Evolutionary conservation across 2,888 invertebrate species (phyloP).

Genomic region (Panzeria rudis): DNA sequence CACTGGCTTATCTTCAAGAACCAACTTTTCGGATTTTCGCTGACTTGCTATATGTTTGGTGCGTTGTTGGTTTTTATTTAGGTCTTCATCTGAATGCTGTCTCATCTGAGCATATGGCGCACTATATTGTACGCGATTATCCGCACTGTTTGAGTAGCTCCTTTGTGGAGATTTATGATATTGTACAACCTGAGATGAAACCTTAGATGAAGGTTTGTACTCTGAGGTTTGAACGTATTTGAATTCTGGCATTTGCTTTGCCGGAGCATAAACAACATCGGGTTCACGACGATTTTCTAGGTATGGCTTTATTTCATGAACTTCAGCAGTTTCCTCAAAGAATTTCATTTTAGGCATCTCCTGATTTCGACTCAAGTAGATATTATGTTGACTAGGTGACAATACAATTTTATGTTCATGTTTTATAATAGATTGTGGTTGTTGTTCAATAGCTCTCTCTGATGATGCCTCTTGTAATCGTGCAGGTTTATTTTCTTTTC

Average conservation of each 20-base stretch:
- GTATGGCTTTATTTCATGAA: conserved; percentile 77
- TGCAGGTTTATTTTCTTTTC: conserved; percentile 77
- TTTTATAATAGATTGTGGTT: conserved; percentile 73
- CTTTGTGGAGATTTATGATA: conserved; percentile 53
- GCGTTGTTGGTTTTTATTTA: conserved; percentile 27
- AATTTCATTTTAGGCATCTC: conserved; percentile 62
- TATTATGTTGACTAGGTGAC: conserved; percentile 80
- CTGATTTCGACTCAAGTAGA: conserved; percentile 76
- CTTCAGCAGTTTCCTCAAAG: conserved; percentile 76
- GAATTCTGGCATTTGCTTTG: conserved; percentile 62
- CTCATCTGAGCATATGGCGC: conserved; percentile 80
- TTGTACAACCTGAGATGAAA: conserved; percentile 53
- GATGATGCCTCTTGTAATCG: conserved; percentile 76
- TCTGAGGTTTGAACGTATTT: conserved; percentile 55
- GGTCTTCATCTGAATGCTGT: conserved; percentile 74
- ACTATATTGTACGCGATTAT: conserved; percentile 77
- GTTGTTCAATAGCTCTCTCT: conserved; percentile 56
- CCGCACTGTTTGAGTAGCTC: conserved; percentile 20
- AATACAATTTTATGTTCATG: conserved; percentile 80
- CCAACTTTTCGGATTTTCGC: conserved; percentile 44
- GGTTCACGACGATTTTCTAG: conserved; percentile 75
- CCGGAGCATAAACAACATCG: conserved; percentile 77
- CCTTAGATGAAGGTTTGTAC: conserved; percentile 35
- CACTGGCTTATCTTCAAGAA: conserved; percentile 32
- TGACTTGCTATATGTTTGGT: not conserved